Percentiles rank a stretch among this genome's conserved stretches.
phyloP scores from a whole-genome alignment of 2,113 vertebrate genomes.

The Phalacrocorax pelagicus region DNA sequence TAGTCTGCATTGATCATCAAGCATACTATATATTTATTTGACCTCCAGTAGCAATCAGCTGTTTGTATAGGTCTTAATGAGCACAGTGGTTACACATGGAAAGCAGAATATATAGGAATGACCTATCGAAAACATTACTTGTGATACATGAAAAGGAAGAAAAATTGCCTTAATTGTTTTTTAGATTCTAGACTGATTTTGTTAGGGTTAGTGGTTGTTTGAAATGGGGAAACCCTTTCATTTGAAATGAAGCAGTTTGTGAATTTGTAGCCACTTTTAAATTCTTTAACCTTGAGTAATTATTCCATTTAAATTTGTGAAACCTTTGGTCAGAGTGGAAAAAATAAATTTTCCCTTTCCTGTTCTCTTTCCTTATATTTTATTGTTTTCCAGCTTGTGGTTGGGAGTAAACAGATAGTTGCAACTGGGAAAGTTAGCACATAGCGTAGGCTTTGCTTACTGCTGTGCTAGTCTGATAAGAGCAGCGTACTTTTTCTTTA shows the following conservation, averaged over 20 bases:
- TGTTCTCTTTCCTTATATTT: neutral
- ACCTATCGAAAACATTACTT: neutral
- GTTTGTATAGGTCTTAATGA: neutral
- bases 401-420: neutral
- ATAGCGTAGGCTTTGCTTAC: neutral
- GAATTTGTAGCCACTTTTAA: neutral
- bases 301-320: neutral
- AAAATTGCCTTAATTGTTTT: neutral
- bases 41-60: neutral
- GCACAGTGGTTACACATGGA: neutral
- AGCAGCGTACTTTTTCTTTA: neutral
- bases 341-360: rapidly evolving
- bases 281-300: neutral
- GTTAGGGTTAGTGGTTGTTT: neutral
- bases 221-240: neutral
- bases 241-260: neutral
- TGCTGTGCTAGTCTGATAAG: neutral
- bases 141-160: neutral
- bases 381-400: neutral
- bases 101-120: neutral
- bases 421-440: neutral
- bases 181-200: neutral
- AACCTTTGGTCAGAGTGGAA: neutral
- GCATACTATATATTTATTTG: neutral
- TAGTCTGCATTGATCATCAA: neutral